phyloP scores from a whole-genome alignment of 53 echinoderm and acorn worm species.

The Luidia sarsii region DNA sequence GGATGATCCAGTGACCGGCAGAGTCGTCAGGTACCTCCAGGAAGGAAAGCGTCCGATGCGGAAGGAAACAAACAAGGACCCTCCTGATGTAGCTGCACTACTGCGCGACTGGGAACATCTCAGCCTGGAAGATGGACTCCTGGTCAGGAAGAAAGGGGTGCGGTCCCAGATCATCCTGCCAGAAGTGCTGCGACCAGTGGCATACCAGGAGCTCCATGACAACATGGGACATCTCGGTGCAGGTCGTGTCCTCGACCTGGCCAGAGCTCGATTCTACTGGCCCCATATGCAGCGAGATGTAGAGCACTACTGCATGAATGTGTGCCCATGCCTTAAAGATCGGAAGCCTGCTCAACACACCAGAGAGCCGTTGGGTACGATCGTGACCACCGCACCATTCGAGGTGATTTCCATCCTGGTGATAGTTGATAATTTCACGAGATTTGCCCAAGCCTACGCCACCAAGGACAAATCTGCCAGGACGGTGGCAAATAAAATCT shows the following conservation, averaged over 20 bases:
- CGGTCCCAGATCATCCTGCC: constrained; percentile 39
- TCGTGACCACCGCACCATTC: constrained; percentile 57
- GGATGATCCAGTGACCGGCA: too few species aligned
- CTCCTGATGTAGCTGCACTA: not conserved
- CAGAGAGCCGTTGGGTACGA: constrained; percentile 53
- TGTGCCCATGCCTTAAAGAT: too few species aligned
- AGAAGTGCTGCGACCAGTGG: not conserved
- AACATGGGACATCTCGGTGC: constrained; percentile 69
- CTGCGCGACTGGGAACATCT: constrained; percentile 12
- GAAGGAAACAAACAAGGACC: not conserved
- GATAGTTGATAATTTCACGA: constrained; percentile 62
- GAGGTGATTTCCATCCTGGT: constrained; percentile 60
- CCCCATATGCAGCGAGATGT: too few species aligned
- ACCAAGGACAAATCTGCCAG: constrained; percentile 70
- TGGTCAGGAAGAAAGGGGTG: constrained; percentile 15
- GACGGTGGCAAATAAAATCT: constrained; percentile 60
- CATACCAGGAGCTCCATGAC: constrained; percentile 47
- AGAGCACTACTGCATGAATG: constrained; percentile 46
- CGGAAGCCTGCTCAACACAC: constrained; percentile 27
- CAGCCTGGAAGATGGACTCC: constrained; percentile 20
- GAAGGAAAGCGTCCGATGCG: not conserved
- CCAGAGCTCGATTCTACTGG: too few species aligned
- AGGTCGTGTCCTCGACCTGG: constrained; percentile 38
- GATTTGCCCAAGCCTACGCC: too few species aligned
- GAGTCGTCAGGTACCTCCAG: not conserved